Conservation (phyloP, 2,113 vertebrate genomes). For the Erythrocercus mccallii region DNA sequence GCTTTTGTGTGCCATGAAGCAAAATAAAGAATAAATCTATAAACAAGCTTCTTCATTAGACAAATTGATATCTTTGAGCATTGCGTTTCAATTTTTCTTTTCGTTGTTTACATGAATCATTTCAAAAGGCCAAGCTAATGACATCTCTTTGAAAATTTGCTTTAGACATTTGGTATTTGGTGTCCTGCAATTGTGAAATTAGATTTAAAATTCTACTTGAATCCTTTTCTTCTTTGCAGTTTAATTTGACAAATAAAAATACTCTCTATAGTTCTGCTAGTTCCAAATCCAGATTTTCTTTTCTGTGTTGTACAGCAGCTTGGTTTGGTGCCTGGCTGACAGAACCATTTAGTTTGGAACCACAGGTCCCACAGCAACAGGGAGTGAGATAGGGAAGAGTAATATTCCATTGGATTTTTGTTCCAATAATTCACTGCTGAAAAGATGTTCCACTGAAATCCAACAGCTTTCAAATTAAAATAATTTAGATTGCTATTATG, state of each 20-base stretch:
- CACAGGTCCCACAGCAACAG: neutral
- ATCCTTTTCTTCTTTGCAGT: neutral
- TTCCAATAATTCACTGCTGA: neutral
- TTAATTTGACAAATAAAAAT: neutral
- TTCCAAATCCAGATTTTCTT: neutral
- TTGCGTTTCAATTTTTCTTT: neutral
- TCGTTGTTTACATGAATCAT: neutral
- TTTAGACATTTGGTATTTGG: neutral
- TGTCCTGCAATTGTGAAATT: conserved; percentile 17
- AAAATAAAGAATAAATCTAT: conserved; percentile 33
- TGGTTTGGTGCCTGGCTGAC: neutral
- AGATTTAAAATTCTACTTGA: neutral
- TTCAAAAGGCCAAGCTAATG: neutral
- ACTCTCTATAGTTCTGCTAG: neutral
- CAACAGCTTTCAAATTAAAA: neutral
- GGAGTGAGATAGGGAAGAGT: neutral
- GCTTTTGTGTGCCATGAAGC: neutral
- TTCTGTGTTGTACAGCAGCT: neutral
- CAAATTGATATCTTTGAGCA: neutral
- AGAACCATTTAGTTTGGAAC: neutral
- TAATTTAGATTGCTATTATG: neutral
- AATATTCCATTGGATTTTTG: neutral
- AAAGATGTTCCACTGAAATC: neutral
- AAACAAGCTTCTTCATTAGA: neutral
- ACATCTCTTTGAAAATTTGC: neutral